Evolutionary conservation across 2,113 vertebrate species (phyloP).

Genomic region (Equus quagga): DNA sequence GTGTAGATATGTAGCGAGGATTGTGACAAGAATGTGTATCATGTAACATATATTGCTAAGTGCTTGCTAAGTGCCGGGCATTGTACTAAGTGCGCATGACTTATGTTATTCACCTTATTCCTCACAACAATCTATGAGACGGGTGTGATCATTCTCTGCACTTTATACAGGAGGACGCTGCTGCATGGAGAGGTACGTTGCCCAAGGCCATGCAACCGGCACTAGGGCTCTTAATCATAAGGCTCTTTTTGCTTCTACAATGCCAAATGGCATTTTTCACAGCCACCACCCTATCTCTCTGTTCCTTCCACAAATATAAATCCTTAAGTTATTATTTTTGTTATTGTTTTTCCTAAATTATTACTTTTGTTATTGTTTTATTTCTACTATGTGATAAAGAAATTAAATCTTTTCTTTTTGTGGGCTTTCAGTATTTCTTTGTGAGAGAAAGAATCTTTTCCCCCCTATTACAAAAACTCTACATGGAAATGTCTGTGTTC

Average conservation of each 20-base stretch:
- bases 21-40: background rate
- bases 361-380: slow-evolving; percentile 28
- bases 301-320: slow-evolving; percentile 18
- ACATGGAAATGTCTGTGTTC: background rate
- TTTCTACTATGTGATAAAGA: slow-evolving; percentile 8
- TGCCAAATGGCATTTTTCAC: background rate
- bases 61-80: background rate
- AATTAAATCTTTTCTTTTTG: background rate
- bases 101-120: background rate
- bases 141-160: fast-evolving
- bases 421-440: background rate
- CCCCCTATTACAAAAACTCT: background rate
- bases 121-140: background rate
- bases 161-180: background rate
- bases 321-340: background rate
- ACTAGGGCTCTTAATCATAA: background rate
- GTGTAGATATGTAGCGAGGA: background rate
- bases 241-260: background rate
- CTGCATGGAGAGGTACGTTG: background rate
- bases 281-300: background rate
- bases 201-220: too few species aligned
- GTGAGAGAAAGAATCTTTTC: background rate
- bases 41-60: background rate
- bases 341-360: slow-evolving; percentile 8
- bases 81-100: too few species aligned